These are phyloP conservation scores for Probosciger aterrimus DNA, from an alignment of 2,113 vertebrate genomes.

Conservation along the genomic window DNA sequence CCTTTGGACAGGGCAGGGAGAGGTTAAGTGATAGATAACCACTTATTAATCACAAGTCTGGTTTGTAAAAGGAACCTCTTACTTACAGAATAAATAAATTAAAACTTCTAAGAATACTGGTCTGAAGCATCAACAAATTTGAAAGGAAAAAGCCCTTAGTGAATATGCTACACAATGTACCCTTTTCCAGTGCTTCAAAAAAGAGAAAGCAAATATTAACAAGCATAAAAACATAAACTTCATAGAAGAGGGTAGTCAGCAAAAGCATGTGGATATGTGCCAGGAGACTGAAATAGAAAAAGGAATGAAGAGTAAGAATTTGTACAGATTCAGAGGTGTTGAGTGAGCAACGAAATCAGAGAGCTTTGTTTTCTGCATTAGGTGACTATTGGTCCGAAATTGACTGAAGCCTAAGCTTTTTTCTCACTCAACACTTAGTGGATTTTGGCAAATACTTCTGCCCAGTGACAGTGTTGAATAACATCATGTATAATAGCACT, in stretches of 20 bases:
- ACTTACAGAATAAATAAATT: not conserved
- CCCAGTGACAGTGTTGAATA: not conserved
- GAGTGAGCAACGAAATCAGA: not conserved
- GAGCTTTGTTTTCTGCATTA: not conserved
- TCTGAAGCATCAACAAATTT: not conserved
- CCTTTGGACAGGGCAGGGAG: not conserved
- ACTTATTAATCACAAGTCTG: not conserved
- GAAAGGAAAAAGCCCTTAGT: not conserved
- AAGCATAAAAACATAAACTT: not conserved
- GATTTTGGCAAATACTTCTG: not conserved
- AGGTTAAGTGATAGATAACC: not conserved
- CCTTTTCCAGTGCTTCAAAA: not conserved
- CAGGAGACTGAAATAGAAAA: not conserved
- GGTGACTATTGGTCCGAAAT: not conserved
- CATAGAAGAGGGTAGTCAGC: not conserved
- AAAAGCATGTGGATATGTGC: not conserved
- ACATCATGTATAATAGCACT: not conserved
- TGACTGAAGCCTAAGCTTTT: not conserved
- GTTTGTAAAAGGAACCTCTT: not conserved
- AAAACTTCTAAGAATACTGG: not conserved
- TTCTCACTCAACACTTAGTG: not conserved
- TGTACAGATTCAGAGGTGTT: not conserved
- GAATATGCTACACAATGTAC: not conserved
- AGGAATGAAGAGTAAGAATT: not conserved
- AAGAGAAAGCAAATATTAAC: not conserved